Base-by-base conservation (phyloP, 1,140 invertebrate species). In the Drosophila obscura region DNA sequence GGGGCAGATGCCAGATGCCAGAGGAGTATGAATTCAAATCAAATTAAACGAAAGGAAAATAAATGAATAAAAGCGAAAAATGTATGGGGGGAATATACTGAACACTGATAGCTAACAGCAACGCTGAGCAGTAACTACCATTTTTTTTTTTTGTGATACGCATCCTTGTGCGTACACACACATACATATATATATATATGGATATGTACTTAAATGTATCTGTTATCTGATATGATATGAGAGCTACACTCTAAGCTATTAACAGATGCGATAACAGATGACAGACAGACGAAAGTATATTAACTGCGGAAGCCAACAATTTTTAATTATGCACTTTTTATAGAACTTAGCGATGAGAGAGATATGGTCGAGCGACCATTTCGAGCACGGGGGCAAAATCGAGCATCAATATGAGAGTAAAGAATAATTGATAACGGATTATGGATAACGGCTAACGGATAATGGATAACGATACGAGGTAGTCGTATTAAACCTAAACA, bases 251-350 rank as follows among this genome's bases (percentile, higher is more conserved):
- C 63, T 67, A 80, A 85, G 81, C 66, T 73, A 73, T 66, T 64
- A 80, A 75, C 50, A 73, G 35, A 58, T 43, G 16, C 35, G 28
- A 56, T 59, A 66, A 69, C 22, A 39, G 43, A n/a, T 31, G 31
- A 31, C 31, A 9, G 35, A 39, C 11, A 39, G 11, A 13, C 11
- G 35, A 39, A 39, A 39, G 35, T 39, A 65, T 59, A 64, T 31
- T 71, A 73, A 65, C 26, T 75, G 78, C 80, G 51, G 41, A 71
- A 66, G 77, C 65, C 75, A 83, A 77, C 79, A 87, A 76, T 87
- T 87, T 87, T 87, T 76, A 87, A 85, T 82, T 78, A 87, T 74
- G 78, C 82, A 87, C 71, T 82, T 87, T 87, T 87, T 82, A 85
- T 82, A 87, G 75, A 72, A 72, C 60, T 81, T 55, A 87, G 69